Evolutionary conservation across 2,797 vertebrate species (phyloP), one percentile per base, ranked within the genome.

Genomic region (Notolepis coatsorum): DNA sequence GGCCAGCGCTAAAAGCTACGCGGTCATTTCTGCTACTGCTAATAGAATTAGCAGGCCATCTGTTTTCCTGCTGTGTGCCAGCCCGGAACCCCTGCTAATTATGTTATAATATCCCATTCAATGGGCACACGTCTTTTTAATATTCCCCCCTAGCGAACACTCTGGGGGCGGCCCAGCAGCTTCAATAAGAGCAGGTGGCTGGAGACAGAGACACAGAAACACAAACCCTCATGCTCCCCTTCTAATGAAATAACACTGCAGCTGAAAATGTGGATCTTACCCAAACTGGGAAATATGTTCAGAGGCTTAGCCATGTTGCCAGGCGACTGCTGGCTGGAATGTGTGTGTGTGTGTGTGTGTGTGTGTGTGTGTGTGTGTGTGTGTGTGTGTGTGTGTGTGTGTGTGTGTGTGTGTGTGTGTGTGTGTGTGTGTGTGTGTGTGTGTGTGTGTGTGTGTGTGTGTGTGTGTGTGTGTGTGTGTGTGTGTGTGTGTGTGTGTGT

Each of bases 1-100:
- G 4, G 69, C 75, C 82, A 80, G 80, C 73, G 89, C 88, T 91
- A 90, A 88, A 87, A 90, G 87, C 84, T 83, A 91, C 76, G 90
- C 89, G 91, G 94, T 91, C 95, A 94, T 86, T 87, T 87, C 85
- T 89, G 88, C 86, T 68, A n/a, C 85, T 65, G 91, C 91, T 96
- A 95, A 96, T 95, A 95, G 94, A 97, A 96, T 97, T 95, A 96
- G 91, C 89, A 74, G 83, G 90, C 95, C 96, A 97, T 98, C 95
- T 97, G 96, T 92, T 95, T 89, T 93, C 83, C 28, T 78, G 86
- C 48, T 61, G 90, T 80, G 90, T 92, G 90, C 91, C 91, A 93
- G 89, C 84, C 83, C 82, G 71, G 89, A 88, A 94, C 93, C 92
- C 92, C 93, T 93, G 94, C 93, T 95, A 95, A 95, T 93, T 89